A percentile compares a stretch with the other conserved stretches of the same genome.
phyloP scores from a whole-genome alignment of 2,797 vertebrate genomes.

The Cuculus canorus region DNA sequence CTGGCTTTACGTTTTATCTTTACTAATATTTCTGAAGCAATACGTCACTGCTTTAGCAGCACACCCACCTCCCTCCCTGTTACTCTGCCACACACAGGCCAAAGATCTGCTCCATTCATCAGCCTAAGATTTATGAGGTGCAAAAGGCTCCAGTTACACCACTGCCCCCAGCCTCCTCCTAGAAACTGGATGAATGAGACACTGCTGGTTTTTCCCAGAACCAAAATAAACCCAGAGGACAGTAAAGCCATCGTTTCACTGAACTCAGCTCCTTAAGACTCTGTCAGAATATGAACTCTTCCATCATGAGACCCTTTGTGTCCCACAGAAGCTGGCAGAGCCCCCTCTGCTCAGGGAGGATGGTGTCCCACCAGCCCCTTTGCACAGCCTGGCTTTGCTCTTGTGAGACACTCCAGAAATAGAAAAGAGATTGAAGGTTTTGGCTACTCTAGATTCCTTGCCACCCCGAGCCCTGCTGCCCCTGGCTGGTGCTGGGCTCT shows the following conservation, averaged over 20 bases:
- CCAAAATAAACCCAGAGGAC: neutral
- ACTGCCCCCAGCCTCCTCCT: neutral
- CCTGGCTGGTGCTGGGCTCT: neutral
- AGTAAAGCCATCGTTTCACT: neutral
- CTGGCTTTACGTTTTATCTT: neutral
- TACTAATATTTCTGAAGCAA: neutral
- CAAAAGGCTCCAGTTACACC: conserved; percentile 5
- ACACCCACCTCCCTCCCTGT: neutral
- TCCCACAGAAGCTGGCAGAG: neutral
- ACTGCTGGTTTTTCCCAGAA: neutral
- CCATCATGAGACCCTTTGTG: rapidly evolving
- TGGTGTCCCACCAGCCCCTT: neutral
- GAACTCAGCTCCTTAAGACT: neutral
- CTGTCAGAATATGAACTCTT: neutral
- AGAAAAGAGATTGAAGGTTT: conserved; percentile 54
- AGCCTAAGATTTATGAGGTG: conserved; percentile 46
- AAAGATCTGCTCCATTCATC: conserved; percentile 49
- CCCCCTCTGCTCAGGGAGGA: neutral
- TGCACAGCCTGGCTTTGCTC: neutral
- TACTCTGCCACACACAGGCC: neutral
- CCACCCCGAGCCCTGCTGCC: neutral
- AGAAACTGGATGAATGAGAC: conserved; percentile 28
- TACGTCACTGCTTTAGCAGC: neutral
- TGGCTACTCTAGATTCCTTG: conserved; percentile 30
- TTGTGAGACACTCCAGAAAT: conserved; percentile 58